A percentile compares a stretch with the other conserved stretches of the same genome.
These are phyloP conservation scores for Callipepla squamata DNA, from an alignment of 2,113 vertebrate genomes.

Conservation along the genomic window DNA sequence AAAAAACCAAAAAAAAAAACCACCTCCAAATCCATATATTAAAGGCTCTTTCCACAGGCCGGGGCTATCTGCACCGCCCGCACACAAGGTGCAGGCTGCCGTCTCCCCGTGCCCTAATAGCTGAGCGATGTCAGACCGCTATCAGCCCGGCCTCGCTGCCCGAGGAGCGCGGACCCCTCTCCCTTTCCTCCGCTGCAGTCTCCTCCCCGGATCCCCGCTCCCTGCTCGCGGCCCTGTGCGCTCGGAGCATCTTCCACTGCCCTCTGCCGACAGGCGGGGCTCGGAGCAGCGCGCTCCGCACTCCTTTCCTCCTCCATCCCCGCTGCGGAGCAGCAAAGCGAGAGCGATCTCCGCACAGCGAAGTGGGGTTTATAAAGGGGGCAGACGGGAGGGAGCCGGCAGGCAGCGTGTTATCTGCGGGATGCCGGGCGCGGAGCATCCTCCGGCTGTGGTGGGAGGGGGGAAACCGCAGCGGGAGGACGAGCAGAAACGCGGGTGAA, in stretches of 20 bases:
- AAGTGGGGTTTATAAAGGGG: background rate
- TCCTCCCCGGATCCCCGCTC: constrained; percentile 64
- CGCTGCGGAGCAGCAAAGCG: background rate
- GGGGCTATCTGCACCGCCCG: background rate
- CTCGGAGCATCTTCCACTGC: constrained; percentile 55
- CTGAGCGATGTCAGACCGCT: constrained; percentile 63
- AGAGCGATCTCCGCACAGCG: background rate
- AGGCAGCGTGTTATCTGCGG: background rate
- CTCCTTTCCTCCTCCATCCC: background rate
- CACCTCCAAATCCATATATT: background rate
- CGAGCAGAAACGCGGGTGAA: background rate
- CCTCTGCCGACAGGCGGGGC: constrained; percentile 46
- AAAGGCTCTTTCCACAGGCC: constrained; percentile 27
- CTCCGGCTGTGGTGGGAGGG: background rate
- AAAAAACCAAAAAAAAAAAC: background rate
- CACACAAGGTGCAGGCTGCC: background rate
- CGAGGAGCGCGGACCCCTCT: background rate
- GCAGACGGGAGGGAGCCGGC: background rate
- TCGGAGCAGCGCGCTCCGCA: background rate
- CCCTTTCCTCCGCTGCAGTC: constrained; percentile 52
- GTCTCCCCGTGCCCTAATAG: background rate
- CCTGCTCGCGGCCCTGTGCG: background rate
- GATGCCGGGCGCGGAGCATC: background rate
- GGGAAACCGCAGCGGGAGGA: background rate
- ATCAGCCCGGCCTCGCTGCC: constrained; percentile 4